phyloP scores from a whole-genome alignment of 2,888 invertebrate genomes.

The Lobophora halterata region DNA sequence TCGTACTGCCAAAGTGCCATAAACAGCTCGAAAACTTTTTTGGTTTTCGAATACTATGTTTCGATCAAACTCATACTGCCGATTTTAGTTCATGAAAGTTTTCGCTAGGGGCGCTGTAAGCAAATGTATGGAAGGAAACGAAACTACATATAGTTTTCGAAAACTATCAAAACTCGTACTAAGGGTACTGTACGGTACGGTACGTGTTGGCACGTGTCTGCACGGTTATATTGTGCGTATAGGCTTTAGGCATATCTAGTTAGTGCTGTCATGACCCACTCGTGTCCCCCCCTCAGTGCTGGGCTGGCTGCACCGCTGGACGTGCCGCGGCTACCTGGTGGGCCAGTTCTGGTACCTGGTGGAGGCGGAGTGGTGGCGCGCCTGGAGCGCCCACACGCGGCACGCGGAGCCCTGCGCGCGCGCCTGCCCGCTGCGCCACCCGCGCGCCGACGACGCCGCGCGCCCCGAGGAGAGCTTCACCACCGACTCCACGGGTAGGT shows the following conservation, averaged over 20 bases:
- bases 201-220: no score
- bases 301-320: conserved; percentile 91
- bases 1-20: no score
- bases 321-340: conserved; percentile 86
- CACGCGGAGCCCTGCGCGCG: conserved; percentile 74
- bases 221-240: no score
- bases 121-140: no score
- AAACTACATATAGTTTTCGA: no score
- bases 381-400: conserved; percentile 88
- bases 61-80: no score
- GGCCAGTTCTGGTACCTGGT: conserved; percentile 96
- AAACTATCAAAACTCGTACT: no score
- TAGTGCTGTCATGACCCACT: not conserved
- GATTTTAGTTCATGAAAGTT: no score
- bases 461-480: conserved; percentile 87
- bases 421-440: conserved; percentile 61
- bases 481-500: conserved; percentile 76
- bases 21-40: no score
- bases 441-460: conserved; percentile 73
- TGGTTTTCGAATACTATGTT: no score
- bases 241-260: not conserved
- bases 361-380: conserved; percentile 92
- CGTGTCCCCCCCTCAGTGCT: conserved; percentile 77
- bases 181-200: no score
- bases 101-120: no score